These are phyloP conservation scores for Amorpha juglandis DNA, from an alignment of 2,888 invertebrate species.

Conservation along the genomic window DNA sequence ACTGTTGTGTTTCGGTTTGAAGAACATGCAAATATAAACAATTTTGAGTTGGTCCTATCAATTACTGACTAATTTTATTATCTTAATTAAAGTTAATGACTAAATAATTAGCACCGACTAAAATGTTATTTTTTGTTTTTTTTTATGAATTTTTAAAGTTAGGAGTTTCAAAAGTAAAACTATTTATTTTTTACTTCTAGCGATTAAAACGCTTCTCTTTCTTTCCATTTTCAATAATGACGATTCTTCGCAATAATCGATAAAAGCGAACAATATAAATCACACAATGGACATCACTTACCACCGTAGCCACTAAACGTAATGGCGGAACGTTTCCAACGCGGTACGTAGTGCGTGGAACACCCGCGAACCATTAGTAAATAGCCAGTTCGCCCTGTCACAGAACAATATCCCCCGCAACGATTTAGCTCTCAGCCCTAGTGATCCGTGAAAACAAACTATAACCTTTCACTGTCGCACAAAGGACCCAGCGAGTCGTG, in stretches of 20 bases:
- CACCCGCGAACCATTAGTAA: slow-evolving; percentile 49
- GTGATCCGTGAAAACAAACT: slow-evolving; percentile 77
- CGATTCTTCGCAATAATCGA: neutral
- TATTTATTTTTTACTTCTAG: no score
- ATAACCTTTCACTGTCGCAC: slow-evolving; percentile 77
- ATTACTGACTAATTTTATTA: no score
- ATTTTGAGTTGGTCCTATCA: no score
- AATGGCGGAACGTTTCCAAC: slow-evolving; percentile 34
- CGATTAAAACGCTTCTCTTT: neutral
- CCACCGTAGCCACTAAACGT: slow-evolving; percentile 19
- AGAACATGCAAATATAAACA: no score
- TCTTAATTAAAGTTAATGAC: no score
- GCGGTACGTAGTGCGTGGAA: slow-evolving; percentile 33
- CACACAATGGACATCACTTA: slow-evolving; percentile 33
- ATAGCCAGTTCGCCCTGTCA: slow-evolving; percentile 56
- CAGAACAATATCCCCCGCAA: slow-evolving; percentile 60
- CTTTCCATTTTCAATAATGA: neutral
- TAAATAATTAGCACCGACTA: no score
- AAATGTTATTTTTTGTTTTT: no score
- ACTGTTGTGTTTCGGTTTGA: no score
- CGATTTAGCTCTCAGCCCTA: slow-evolving; percentile 54
- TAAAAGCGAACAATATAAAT: slow-evolving; percentile 25
- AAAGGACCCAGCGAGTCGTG: slow-evolving; percentile 73
- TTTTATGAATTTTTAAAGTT: no score
- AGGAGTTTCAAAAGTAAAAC: no score